Conservation (phyloP, 2,797 vertebrate genomes). For the Trachurus trachurus region DNA sequence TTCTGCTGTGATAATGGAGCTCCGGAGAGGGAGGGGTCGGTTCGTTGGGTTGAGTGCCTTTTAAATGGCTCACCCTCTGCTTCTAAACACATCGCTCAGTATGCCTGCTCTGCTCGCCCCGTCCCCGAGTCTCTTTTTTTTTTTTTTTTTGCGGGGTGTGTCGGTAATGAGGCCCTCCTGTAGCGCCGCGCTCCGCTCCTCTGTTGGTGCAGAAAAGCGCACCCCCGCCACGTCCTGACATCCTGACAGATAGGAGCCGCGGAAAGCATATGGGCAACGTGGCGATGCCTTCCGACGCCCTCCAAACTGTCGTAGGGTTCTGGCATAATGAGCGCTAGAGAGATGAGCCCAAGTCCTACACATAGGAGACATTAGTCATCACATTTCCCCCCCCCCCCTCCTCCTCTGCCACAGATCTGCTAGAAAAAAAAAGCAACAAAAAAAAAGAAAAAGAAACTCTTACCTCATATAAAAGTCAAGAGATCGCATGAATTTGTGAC, state of each 20-base stretch:
- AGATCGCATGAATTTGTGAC: conserved; percentile 49
- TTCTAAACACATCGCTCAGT: conserved; percentile 75
- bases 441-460: conserved; percentile 23
- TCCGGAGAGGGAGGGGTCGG: conserved; percentile 42
- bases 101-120: conserved; percentile 66
- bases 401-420: conserved; percentile 65
- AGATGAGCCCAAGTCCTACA: conserved; percentile 65
- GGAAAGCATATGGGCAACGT: conserved; percentile 83
- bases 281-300: conserved; percentile 73
- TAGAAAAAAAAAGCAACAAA: conserved; percentile 23
- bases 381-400: too few species aligned
- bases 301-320: conserved; percentile 76
- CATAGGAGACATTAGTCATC: conserved; percentile 75
- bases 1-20: conserved; percentile 72
- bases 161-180: conserved; percentile 82
- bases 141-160: conserved; percentile 61
- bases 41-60: conserved; percentile 74
- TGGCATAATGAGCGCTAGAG: conserved; percentile 76
- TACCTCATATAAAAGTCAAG: conserved; percentile 48
- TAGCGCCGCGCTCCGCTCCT: conserved; percentile 67
- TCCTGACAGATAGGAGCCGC: conserved; percentile 81
- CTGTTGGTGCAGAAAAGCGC: conserved; percentile 76
- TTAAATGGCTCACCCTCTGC: conserved; percentile 78
- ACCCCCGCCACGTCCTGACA: conserved; percentile 82
- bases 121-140: conserved; percentile 57